Conservation (phyloP, 2,797 vertebrate genomes). For the Labroides dimidiatus region DNA sequence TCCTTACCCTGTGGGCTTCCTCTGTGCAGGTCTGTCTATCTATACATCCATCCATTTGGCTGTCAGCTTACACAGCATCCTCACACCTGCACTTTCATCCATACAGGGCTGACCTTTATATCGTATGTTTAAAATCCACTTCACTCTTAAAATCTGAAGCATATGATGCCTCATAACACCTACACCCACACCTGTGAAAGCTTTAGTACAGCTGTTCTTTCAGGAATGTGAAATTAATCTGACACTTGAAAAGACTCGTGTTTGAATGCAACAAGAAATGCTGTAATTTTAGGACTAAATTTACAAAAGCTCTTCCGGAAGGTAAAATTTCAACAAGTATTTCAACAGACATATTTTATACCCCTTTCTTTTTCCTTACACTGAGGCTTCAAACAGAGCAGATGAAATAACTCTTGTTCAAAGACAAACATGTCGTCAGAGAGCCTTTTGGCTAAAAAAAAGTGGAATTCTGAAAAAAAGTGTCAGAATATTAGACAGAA, state of each 20-base stretch:
- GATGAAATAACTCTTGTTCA: constrained; percentile 21
- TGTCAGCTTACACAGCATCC: constrained; percentile 7
- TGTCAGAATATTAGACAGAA: too few relatives aligned
- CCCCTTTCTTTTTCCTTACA: background rate
- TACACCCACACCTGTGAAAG: constrained; percentile 14
- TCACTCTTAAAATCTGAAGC: constrained; percentile 7
- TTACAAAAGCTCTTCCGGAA: constrained; percentile 4
- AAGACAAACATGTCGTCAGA: constrained; percentile 11
- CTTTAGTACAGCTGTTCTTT: constrained; percentile 26
- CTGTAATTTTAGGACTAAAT: constrained; percentile 49
- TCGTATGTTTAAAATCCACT: constrained; percentile 20
- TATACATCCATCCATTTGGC: constrained; percentile 4
- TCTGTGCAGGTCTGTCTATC: constrained; percentile 16
- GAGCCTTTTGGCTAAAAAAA: background rate
- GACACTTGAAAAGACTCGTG: constrained; percentile 5
- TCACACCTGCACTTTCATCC: background rate
- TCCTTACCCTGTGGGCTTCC: constrained; percentile 19
- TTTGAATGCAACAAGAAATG: constrained; percentile 23
- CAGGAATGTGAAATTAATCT: constrained; percentile 25
- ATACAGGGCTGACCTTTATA: constrained; percentile 2
- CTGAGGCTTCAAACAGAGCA: constrained; percentile 6
- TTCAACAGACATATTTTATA: constrained; percentile 9
- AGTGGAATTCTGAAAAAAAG: too few relatives aligned
- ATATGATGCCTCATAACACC: constrained; percentile 17
- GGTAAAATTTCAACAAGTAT: constrained; percentile 18